Base-by-base conservation (phyloP, 1,140 invertebrate species). In the Charaxes varanes region DNA sequence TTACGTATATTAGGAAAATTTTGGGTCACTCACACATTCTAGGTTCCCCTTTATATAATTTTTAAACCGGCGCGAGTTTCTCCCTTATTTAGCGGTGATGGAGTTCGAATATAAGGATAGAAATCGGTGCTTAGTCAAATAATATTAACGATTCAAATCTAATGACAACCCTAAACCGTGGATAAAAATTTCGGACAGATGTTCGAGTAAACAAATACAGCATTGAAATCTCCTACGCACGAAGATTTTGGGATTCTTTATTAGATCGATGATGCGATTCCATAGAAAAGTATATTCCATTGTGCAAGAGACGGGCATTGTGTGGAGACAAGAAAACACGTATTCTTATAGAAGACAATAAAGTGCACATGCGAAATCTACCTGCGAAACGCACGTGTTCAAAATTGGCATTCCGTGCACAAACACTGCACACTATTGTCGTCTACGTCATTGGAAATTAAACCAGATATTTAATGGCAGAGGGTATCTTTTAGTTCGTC, bases 301-400 rank as follows among this genome's bases (percentile, higher is more conserved):
- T 83, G 76, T 83, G 76, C 79, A 83, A 83, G 53, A 46, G 56
- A 48, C 41, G 62, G 40, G 51, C 65, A 72, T 77, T 67, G n/a
- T n/a, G n/a, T 66, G 67, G 22, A 33, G 19, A 24, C 31, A 66
- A 74, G 61, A 73, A 68, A 72, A 70, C 67, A 68, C 62, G 50
- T 80, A 69, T 76, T 61, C 49, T 51, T 47, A 15, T n/a, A 32
- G 36, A 37, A 62, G 46, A 79, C 76, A 80, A 73, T 74, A 48
- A 53, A 48, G 61, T 77, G 68, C 70, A 83, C 74, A 79, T 79
- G 74, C 68, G 51, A 70, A 37, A 24, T 61, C 59, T 80, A 80
- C 72, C 76, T 80, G 76, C 59, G 36, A 48, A 53, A 65, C 76
- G 76, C 79, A 83, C 79, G 76, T 83, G 79, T 81, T 72, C 63